A percentile compares a stretch with the other conserved stretches of the same genome.
Evolutionary conservation across 2,888 invertebrate genomes (phyloP).

Genomic region (Anarsia innoxiella): DNA sequence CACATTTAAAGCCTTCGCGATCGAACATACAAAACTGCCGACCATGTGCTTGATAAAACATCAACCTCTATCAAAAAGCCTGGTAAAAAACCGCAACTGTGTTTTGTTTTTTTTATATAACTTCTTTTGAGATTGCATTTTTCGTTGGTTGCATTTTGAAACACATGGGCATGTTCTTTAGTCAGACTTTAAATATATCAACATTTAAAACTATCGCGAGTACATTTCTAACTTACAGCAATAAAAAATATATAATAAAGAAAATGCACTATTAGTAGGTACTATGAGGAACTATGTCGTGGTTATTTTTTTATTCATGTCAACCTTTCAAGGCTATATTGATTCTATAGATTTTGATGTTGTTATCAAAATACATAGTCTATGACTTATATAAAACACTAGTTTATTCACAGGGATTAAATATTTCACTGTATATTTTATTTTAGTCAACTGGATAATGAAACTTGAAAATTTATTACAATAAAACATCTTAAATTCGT

Average conservation of each 20-base stretch:
- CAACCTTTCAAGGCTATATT: constrained; percentile 43
- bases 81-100: constrained; percentile 31
- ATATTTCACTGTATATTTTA: constrained; percentile 26
- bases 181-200: constrained; percentile 29
- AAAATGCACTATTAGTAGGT: constrained; percentile 73
- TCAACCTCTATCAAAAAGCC: constrained; percentile 47
- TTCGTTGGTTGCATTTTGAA: constrained; percentile 3
- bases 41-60: constrained; percentile 67
- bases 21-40: constrained; percentile 53
- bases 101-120: not conserved
- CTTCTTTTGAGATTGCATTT: constrained; percentile 6
- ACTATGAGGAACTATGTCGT: constrained; percentile 74
- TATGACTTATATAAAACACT: constrained; percentile 43
- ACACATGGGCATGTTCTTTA: constrained; percentile 22
- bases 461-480: constrained; percentile 12
- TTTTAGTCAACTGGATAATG: constrained; percentile 28
- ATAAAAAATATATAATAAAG: constrained; percentile 68
- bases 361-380: constrained; percentile 68
- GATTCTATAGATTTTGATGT: constrained; percentile 59
- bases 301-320: constrained; percentile 55
- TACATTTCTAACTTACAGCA: constrained; percentile 67
- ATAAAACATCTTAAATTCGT: constrained; percentile 22
- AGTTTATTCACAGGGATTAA: constrained; percentile 51
- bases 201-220: constrained; percentile 40
- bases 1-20: constrained; percentile 70